Conservation (phyloP, 2,113 vertebrate species). For the Oxyura jamaicensis region DNA sequence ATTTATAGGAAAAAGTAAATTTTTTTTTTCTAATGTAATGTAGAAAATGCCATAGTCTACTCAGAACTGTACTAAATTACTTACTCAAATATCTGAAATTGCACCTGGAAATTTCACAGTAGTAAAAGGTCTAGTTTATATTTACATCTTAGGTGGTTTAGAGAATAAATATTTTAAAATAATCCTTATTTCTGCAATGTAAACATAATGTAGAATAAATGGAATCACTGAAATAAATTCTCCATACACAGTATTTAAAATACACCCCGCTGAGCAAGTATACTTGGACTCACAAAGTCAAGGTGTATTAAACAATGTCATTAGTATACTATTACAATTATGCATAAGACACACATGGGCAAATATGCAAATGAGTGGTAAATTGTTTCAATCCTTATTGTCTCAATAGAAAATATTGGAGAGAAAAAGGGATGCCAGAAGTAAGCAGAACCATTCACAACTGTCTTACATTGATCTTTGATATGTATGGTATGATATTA, state of each 20-base stretch:
- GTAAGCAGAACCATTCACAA: neutral
- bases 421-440: neutral
- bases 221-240: neutral
- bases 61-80: neutral
- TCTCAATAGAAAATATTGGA: neutral
- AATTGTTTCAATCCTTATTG: neutral
- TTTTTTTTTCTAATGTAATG: neutral
- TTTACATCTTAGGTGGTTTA: neutral
- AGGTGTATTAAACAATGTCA: neutral
- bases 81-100: neutral
- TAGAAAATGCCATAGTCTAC: neutral
- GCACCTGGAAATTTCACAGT: neutral
- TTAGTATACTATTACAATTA: neutral
- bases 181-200: neutral
- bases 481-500: neutral
- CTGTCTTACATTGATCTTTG: neutral
- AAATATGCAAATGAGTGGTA: neutral
- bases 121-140: neutral
- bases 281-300: neutral
- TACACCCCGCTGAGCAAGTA: neutral
- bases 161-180: neutral
- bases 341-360: neutral
- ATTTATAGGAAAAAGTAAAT: neutral
- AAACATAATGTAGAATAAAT: neutral
- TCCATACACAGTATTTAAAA: neutral